Evolutionary conservation across 2,113 vertebrate species (phyloP), one percentile per base, ranked within the genome.

Genomic region (Mohoua ochrocephala): DNA sequence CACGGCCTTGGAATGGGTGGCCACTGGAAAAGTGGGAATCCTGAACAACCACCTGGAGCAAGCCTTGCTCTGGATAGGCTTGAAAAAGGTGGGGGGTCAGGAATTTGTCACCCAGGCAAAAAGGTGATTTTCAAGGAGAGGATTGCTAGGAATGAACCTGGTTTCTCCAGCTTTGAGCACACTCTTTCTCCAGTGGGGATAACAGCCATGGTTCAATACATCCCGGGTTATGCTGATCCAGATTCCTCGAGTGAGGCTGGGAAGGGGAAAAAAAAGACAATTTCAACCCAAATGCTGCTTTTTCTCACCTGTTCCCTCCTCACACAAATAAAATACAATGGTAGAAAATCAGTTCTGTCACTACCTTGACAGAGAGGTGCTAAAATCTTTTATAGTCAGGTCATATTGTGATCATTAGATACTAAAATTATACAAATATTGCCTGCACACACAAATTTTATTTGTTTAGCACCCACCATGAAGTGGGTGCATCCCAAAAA

Each of bases 1-100:
- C 31, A 5, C 39, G 23, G 37, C 11, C 69, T n/a, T 85, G 12
- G 3, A 53, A 42, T 4, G 23, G 37, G n/a, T 0, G 1, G 61
- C 3, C 3, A 35, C 1, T 15, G 67, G 65, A 77, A 94, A 87
- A 91, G 13, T 52, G 28, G 70, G 67, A 80, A 82, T 93, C 35
- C 50, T 86, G 85, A 53, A 91, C 91, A 91, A 45, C 5, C 45
- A 56, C 3, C 10, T 3, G 0, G 50, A 56, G 19, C 21, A 57
- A 77, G 13, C 9, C 47, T 76, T 56, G 28, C 23, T 50, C 33
- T 77, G 30, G 41, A 35, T 37, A 70, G 64, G 13, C 68, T 77
- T 73, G 52, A 69, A 89, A 94, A 91, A 78, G 4, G 6, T 6
- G 37, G 17, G 12, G 8, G 3, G 22, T 76, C 53, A 85, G 26